These are phyloP conservation scores for Phycodurus eques DNA, from an alignment of 2,113 vertebrate genomes.

Conservation along the genomic window DNA sequence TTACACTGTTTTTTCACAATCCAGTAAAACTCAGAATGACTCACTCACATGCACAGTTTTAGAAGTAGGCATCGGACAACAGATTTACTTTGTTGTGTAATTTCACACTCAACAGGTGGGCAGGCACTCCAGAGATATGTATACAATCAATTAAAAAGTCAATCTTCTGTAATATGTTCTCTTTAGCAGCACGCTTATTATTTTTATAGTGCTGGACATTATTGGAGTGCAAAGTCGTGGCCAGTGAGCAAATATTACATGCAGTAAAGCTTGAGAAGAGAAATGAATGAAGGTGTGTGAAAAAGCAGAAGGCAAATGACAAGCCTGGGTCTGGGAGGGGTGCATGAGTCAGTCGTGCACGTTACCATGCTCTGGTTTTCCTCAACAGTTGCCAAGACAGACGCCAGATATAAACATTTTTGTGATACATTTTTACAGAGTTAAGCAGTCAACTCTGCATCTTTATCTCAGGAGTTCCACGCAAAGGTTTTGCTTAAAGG, in stretches of 20 bases:
- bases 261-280: not conserved
- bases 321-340: conserved; percentile 41
- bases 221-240: not conserved
- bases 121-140: not conserved
- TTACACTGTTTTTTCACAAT: not conserved
- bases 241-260: not conserved
- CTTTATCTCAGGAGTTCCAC: not conserved
- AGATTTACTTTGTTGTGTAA: not conserved
- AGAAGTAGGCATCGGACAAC: not conserved
- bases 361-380: conserved; percentile 23
- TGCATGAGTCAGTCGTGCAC: conserved; percentile 49
- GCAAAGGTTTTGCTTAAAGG: conserved; percentile 26
- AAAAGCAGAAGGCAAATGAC: conserved; percentile 9
- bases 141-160: not conserved
- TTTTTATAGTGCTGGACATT: conserved; percentile 3
- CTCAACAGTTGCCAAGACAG: not conserved
- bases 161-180: not conserved
- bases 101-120: not conserved
- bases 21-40: not conserved
- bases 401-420: not conserved
- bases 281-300: conserved; percentile 20
- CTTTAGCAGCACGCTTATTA: conserved; percentile 13
- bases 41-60: not conserved
- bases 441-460: not conserved
- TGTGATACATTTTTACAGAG: not conserved